These are phyloP conservation scores for Agonum fuliginosum DNA, from an alignment of 2,888 invertebrate genomes.

Conservation along the genomic window DNA sequence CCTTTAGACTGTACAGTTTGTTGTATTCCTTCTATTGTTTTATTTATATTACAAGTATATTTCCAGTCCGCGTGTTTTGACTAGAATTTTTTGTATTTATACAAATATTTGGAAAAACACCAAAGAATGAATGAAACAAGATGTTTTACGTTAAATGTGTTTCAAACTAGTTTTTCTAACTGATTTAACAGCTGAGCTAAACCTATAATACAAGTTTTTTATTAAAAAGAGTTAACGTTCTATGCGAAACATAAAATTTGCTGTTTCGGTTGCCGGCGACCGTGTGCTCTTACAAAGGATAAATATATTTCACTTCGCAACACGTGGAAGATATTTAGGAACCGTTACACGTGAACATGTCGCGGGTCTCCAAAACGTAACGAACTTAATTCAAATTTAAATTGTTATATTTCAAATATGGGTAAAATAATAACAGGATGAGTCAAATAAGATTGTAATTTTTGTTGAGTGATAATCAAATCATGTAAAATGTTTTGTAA, in stretches of 20 bases:
- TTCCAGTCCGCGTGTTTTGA: constrained; percentile 10
- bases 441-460: too few species aligned
- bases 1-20: not conserved
- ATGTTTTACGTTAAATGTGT: constrained; percentile 37
- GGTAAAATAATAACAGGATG: too few species aligned
- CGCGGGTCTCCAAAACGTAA: not conserved
- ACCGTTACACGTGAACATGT: constrained; percentile 8
- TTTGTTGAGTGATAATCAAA: too few species aligned
- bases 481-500: too few species aligned
- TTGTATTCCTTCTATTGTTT: not conserved
- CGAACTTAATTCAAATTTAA: not conserved
- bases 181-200: constrained; percentile 41
- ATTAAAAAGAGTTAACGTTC: constrained; percentile 28
- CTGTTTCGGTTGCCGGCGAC: constrained; percentile 28
- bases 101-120: constrained; percentile 33
- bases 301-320: constrained; percentile 19
- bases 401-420: not conserved
- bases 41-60: not conserved
- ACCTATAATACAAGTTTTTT: constrained; percentile 36
- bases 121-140: constrained; percentile 48
- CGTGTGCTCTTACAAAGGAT: constrained; percentile 30
- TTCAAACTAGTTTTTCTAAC: constrained; percentile 45
- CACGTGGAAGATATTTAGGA: constrained; percentile 27
- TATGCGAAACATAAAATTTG: constrained; percentile 27
- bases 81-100: constrained; percentile 12